phyloP scores from a whole-genome alignment of 2,888 invertebrate species.

The Heliothis peltigera region DNA sequence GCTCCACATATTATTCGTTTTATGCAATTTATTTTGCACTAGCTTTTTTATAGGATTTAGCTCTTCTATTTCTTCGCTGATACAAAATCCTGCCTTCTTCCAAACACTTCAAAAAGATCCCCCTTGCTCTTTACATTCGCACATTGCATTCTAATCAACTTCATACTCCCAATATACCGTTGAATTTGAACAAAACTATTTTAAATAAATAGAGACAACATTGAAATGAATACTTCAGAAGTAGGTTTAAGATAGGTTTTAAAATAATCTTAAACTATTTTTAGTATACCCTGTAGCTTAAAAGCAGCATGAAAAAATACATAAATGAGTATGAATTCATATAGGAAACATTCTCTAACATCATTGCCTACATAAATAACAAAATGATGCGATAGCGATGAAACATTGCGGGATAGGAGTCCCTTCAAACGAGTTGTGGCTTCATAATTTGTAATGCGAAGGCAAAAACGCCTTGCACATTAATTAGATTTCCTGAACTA shows the following conservation, averaged over 20 bases:
- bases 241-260: too few relatives aligned
- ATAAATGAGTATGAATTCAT: too few relatives aligned
- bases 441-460: constrained; percentile 51
- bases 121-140: too few relatives aligned
- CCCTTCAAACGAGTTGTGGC: constrained; percentile 35
- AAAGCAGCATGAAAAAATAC: too few relatives aligned
- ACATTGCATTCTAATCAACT: too few relatives aligned
- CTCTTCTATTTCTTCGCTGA: not conserved
- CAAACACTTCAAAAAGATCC: too few relatives aligned
- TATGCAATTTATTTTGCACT: constrained; percentile 48
- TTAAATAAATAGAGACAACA: too few relatives aligned
- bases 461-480: constrained; percentile 55
- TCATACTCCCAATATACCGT: too few relatives aligned
- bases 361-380: constrained; percentile 1
- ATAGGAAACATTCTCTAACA: constrained; percentile 9
- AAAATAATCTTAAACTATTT: too few relatives aligned
- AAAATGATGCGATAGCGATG: constrained; percentile 15
- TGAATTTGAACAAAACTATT: too few relatives aligned
- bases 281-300: too few relatives aligned
- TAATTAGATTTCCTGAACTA: constrained; percentile 74
- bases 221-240: too few relatives aligned
- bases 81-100: not conserved
- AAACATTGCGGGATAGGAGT: constrained; percentile 4
- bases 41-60: constrained; percentile 17
- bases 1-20: constrained; percentile 47